Evolutionary conservation across 2,113 vertebrate species (phyloP).

Genomic region (Perca schrenkii): DNA sequence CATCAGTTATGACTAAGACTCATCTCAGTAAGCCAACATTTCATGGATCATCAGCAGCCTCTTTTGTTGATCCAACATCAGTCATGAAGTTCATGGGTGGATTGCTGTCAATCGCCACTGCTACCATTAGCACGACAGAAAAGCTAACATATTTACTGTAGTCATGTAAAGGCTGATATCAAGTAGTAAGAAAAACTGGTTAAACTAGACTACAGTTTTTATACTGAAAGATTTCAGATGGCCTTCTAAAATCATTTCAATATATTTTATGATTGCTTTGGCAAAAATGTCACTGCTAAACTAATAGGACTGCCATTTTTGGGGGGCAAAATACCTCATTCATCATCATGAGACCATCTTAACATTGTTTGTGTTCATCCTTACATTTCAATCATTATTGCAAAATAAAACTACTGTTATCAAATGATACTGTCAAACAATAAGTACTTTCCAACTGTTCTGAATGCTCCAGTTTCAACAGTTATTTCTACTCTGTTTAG

Average conservation of each 20-base stretch:
- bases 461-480: no score
- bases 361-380: background rate
- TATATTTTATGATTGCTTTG: background rate
- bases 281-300: background rate
- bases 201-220: background rate
- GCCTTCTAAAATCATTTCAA: background rate
- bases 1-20: constrained; percentile 48
- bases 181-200: background rate
- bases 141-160: constrained; percentile 14
- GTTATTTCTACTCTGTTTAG: no score
- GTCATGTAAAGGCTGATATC: background rate
- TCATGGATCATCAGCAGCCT: constrained; percentile 71
- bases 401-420: no score
- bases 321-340: background rate
- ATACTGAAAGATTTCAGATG: background rate
- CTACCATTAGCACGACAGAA: constrained; percentile 40
- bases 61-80: constrained; percentile 76
- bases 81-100: constrained; percentile 74
- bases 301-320: background rate
- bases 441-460: no score
- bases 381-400: background rate
- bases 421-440: background rate
- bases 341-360: background rate
- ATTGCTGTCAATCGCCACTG: constrained; percentile 70
- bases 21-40: constrained; percentile 70